Evolutionary conservation across 2,888 invertebrate species (phyloP), one percentile per base, ranked within the genome.

Genomic region (Frankliniella fusca): DNA sequence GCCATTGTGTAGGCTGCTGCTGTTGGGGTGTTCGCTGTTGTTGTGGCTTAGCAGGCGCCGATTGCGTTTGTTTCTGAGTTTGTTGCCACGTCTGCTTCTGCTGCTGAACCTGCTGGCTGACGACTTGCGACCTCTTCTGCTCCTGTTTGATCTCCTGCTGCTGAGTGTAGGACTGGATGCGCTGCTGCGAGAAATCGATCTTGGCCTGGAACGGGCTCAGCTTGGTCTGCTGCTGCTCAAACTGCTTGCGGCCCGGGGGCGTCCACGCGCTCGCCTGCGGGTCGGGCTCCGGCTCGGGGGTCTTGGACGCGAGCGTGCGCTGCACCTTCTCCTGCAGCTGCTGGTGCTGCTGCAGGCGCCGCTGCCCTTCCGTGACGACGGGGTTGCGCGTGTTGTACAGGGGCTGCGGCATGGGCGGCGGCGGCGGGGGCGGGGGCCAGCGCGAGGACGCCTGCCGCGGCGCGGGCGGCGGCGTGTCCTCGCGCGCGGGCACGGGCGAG

Each of bases 371-470:
- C 27, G 70, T 76, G 23, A 27, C 23, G 23, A 76, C 70, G 23
- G 70, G 70, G 70, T 76, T 76, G 23, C 70, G n/a, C 70, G 70
- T 76, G 70, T 76, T 76, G 70, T 76, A 76, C 27, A 76, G 70
- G 23, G 70, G 70, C 27, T 76, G 70, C 70, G 70, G 70, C 70
- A 76, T 76, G 70, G 70, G 70, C 27, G 70, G 70, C 27, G 70
- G 70, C 70, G 70, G 70, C 11, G 70, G 70, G 23, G 70, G 70
- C 70, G 70, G 70, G 10, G 70, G 70, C 70, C 70, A 76, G 70
- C 70, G 70, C 23, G 23, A 27, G 70, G 70, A 76, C 70, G 38
- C 38, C 38, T 38, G 38, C 38, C 38, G 38, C 38, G 38, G 23
- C 27, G 70, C 11, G 23, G 70, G 70, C 70, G 70, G 70, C 70